Percentiles rank a stretch among this genome's conserved stretches.
Evolutionary conservation across 2,888 invertebrate genomes (phyloP).

Genomic region (Pandemis corylana): DNA sequence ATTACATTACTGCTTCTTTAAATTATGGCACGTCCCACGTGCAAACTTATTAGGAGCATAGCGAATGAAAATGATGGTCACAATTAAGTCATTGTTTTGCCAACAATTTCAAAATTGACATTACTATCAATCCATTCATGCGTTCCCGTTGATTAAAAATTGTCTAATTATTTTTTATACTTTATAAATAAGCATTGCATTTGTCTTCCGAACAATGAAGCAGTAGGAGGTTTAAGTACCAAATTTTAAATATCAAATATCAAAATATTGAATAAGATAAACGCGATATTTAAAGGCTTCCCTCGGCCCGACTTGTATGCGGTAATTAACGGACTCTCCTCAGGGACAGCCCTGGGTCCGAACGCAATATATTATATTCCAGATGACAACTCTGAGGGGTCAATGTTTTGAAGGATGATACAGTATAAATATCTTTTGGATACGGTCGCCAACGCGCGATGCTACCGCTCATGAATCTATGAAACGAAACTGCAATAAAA

Average conservation of each 20-base stretch:
- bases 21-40: neutral
- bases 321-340: slow-evolving; percentile 87
- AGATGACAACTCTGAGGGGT: slow-evolving; percentile 76
- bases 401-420: slow-evolving; percentile 77
- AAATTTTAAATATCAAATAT: slow-evolving; percentile 42
- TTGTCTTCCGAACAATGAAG: neutral
- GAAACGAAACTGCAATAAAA: no score
- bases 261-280: slow-evolving; percentile 57
- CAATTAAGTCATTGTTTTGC: no score
- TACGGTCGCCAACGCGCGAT: neutral
- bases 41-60: neutral
- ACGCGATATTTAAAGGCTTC: slow-evolving; percentile 74
- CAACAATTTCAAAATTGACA: no score
- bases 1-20: neutral
- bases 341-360: slow-evolving; percentile 74
- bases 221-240: neutral
- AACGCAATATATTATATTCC: slow-evolving; percentile 82
- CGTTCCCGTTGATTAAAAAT: no score
- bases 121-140: no score
- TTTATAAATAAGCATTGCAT: no score
- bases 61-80: no score
- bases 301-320: slow-evolving; percentile 83
- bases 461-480: neutral
- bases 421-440: slow-evolving; percentile 60
- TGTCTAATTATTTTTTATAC: no score